Evolutionary conservation across 2,113 vertebrate species (phyloP).

Genomic region (Caracal caracal): DNA sequence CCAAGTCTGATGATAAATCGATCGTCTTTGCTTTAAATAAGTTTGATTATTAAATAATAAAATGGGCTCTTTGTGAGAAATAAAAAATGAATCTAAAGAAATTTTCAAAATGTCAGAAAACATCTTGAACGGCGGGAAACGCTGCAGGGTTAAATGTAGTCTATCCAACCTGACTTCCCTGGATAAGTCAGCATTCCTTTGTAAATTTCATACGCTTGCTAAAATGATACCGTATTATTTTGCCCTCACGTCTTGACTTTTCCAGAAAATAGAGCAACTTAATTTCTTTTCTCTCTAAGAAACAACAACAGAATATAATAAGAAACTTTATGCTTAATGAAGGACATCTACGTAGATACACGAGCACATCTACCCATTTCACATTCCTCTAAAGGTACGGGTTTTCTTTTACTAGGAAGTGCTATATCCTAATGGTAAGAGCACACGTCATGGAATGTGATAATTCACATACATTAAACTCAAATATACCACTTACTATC

Average conservation of each 20-base stretch:
- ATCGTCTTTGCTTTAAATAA: background rate
- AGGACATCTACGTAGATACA: background rate
- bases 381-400: background rate
- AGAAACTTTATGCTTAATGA: slow-evolving; percentile 20
- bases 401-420: background rate
- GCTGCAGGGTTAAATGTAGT: background rate
- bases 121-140: background rate
- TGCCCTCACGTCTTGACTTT: background rate
- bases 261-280: background rate
- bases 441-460: background rate
- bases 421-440: background rate
- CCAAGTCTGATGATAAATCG: background rate
- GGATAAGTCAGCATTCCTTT: background rate
- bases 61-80: background rate
- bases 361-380: background rate
- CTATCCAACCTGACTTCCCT: background rate
- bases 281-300: background rate
- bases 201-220: background rate
- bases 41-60: background rate
- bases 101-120: background rate
- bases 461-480: background rate
- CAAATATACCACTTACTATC: background rate
- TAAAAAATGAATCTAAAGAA: slow-evolving; percentile 5
- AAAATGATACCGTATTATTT: background rate
- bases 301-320: background rate